These are phyloP conservation scores for Pseudochaenichthys georgianus DNA, from an alignment of 2,797 vertebrate genomes.

Conservation along the genomic window DNA sequence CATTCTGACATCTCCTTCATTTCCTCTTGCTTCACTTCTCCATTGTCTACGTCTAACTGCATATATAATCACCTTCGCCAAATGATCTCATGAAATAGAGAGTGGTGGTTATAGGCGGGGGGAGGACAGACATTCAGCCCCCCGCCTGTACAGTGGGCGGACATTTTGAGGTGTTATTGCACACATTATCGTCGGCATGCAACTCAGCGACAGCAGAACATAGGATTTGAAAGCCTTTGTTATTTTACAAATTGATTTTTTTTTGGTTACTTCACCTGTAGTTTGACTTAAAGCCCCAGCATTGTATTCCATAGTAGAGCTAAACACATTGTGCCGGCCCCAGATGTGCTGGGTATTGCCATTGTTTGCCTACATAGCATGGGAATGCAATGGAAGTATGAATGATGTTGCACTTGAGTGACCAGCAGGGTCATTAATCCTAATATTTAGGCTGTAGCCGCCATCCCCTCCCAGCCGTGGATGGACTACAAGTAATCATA, in stretches of 20 bases:
- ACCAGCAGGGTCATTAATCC: slow-evolving; percentile 76
- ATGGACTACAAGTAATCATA: slow-evolving; percentile 79
- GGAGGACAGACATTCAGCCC: slow-evolving; percentile 51
- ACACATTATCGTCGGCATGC: slow-evolving; percentile 59
- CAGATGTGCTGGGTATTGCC: slow-evolving; percentile 44
- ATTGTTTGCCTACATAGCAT: slow-evolving; percentile 52
- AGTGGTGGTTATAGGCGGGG: slow-evolving; percentile 5
- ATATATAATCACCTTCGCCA: slow-evolving; percentile 55
- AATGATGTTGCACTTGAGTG: slow-evolving; percentile 70
- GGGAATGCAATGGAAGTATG: slow-evolving; percentile 57
- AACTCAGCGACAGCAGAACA: slow-evolving; percentile 30
- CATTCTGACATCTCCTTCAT: slow-evolving; percentile 19
- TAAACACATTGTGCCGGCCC: slow-evolving; percentile 17
- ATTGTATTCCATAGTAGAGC: slow-evolving; percentile 23
- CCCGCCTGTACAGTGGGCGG: slow-evolving; percentile 16
- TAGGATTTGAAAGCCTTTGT: slow-evolving; percentile 45
- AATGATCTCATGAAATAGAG: slow-evolving; percentile 54
- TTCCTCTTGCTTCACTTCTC: slow-evolving; percentile 22
- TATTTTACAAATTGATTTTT: slow-evolving; percentile 56
- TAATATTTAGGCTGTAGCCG: slow-evolving; percentile 73
- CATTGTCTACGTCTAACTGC: slow-evolving; percentile 25
- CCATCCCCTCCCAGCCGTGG: slow-evolving; percentile 67
- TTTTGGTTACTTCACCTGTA: slow-evolving; percentile 31
- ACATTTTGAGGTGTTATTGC: slow-evolving; percentile 64
- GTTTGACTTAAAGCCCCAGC: slow-evolving; percentile 34